Evolutionary conservation across 2,113 vertebrate species (phyloP).

Genomic region (Sisor rabdophorus): DNA sequence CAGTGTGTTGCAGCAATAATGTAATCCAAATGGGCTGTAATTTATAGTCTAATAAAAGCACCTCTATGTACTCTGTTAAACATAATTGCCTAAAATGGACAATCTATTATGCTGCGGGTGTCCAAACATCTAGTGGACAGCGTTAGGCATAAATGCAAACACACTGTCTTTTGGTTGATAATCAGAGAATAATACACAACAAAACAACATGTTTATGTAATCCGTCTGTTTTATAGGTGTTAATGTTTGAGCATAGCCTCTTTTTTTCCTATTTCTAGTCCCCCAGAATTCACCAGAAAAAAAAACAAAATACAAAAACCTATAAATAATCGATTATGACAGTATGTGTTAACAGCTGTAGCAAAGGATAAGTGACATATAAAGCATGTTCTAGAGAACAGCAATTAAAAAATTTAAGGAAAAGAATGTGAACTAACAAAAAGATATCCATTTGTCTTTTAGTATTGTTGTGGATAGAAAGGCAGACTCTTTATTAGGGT

Average conservation of each 20-base stretch:
- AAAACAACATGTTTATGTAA: background rate
- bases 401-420: background rate
- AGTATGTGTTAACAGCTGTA: background rate
- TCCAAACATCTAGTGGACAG: constrained; percentile 33
- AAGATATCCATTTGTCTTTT: constrained; percentile 30
- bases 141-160: constrained; percentile 11
- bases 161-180: constrained; percentile 17
- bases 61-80: constrained; percentile 38
- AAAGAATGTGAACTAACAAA: constrained; percentile 23
- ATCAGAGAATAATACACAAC: constrained; percentile 13
- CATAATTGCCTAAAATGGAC: constrained; percentile 47
- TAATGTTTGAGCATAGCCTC: background rate
- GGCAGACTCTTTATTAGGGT: no score
- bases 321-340: constrained; percentile 2
- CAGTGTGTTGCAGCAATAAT: constrained; percentile 33
- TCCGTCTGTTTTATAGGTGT: background rate
- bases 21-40: constrained; percentile 31
- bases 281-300: background rate
- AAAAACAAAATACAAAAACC: background rate
- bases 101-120: constrained; percentile 36
- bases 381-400: background rate
- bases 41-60: constrained; percentile 38
- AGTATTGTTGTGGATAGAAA: no score
- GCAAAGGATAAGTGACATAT: background rate
- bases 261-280: background rate